These are phyloP conservation scores for Myodes glareolus DNA, from an alignment of 2,113 vertebrate genomes.

Conservation along the genomic window DNA sequence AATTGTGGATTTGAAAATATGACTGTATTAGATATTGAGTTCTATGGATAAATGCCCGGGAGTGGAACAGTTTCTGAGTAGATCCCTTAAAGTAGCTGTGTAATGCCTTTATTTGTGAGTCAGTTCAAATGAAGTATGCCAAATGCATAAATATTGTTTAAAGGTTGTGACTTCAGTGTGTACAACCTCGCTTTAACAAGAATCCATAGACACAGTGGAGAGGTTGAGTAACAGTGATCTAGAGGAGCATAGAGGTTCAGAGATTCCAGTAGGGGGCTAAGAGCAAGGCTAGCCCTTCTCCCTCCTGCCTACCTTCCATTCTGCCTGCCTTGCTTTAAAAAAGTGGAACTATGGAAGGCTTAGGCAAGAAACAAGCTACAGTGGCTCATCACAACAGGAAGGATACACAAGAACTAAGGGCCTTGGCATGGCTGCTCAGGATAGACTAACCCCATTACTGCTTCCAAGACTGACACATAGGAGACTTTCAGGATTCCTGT, in stretches of 20 bases:
- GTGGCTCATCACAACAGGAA: not conserved
- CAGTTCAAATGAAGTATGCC: not conserved
- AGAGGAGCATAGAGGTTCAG: not conserved
- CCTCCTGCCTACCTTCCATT: too few species aligned
- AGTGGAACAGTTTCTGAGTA: not conserved
- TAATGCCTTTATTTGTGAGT: not conserved
- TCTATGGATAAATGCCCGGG: not conserved
- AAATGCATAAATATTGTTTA: constrained; percentile 27
- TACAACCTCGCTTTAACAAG: not conserved
- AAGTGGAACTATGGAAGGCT: not conserved
- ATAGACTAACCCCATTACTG: not conserved
- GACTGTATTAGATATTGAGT: not conserved
- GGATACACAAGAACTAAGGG: not conserved
- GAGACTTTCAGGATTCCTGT: not conserved
- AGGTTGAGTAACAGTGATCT: not conserved
- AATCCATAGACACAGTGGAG: not conserved
- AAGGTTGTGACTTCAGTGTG: not conserved
- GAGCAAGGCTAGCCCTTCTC: too few species aligned
- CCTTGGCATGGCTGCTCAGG: not conserved
- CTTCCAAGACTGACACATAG: not conserved
- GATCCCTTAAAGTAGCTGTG: not conserved
- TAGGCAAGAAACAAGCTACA: not conserved
- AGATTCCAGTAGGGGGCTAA: not conserved
- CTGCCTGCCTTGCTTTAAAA: too few species aligned
- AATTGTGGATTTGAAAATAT: not conserved